Evolutionary conservation across 2,888 invertebrate genomes (phyloP).

Genomic region (Seira sanloemensis): DNA sequence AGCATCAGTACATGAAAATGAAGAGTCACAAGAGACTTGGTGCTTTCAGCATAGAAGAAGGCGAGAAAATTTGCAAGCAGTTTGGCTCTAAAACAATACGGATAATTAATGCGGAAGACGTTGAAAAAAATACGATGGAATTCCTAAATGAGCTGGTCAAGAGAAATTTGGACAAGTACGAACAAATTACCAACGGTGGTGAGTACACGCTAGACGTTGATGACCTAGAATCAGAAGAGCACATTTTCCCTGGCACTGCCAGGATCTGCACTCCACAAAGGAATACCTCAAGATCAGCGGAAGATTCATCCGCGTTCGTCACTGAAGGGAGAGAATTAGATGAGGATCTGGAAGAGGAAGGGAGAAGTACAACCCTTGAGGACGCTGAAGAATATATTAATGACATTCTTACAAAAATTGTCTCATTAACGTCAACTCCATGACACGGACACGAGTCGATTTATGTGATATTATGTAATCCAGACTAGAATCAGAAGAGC

Average conservation of each 20-base stretch:
- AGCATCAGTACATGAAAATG: constrained; percentile 17
- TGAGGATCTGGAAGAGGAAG: not conserved
- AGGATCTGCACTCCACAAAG: not conserved
- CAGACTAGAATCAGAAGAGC: too few relatives aligned
- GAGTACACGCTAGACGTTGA: not conserved
- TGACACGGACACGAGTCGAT: too few relatives aligned
- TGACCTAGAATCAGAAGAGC: not conserved
- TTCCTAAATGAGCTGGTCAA: constrained; percentile 60
- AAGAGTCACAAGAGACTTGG: constrained; percentile 29
- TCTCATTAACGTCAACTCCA: too few relatives aligned
- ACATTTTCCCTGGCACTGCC: constrained; percentile 76
- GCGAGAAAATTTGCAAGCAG: constrained; percentile 52
- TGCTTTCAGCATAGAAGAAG: constrained; percentile 39
- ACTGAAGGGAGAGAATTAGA: constrained; percentile 8
- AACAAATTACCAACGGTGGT: constrained; percentile 43
- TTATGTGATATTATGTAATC: too few relatives aligned
- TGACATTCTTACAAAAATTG: too few relatives aligned
- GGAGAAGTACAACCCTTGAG: not conserved
- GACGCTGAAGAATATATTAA: too few relatives aligned
- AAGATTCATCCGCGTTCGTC: not conserved
- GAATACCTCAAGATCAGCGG: not conserved
- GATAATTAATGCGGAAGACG: constrained; percentile 67
- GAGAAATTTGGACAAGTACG: constrained; percentile 42
- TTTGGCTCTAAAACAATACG: constrained; percentile 63
- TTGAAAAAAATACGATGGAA: constrained; percentile 58